These are phyloP conservation scores for Enhydra lutris DNA, from an alignment of 2,113 vertebrate species.

Conservation along the genomic window DNA sequence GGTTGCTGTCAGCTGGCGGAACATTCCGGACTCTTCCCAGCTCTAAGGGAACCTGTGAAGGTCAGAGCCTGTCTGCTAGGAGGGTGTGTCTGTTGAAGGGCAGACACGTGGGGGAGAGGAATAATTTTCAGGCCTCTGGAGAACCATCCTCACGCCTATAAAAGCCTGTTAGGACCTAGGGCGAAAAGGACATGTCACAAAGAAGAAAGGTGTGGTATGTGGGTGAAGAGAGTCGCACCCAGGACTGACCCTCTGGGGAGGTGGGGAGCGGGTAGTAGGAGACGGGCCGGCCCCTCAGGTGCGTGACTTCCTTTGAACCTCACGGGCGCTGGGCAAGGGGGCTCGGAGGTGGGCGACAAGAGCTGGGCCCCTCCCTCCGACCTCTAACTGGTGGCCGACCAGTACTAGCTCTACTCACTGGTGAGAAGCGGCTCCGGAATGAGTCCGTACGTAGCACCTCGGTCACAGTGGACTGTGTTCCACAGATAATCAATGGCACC, in stretches of 20 bases:
- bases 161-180: not conserved
- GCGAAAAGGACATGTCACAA: not conserved
- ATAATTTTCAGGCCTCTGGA: not conserved
- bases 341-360: accelerated
- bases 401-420: not conserved
- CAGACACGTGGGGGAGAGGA: accelerated
- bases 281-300: accelerated
- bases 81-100: not conserved
- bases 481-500: not conserved
- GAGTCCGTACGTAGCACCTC: not conserved
- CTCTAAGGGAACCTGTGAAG: not conserved
- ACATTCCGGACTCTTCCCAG: accelerated
- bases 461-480: not conserved
- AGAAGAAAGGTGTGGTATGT: not conserved
- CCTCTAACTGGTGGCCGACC: not conserved
- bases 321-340: not conserved
- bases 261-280: not conserved
- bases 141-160: not conserved
- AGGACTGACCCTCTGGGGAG: not conserved
- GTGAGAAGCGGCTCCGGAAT: not conserved
- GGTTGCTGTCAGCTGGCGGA: not conserved
- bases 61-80: not conserved
- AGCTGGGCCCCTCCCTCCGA: not conserved
- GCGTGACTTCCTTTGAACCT: no score
- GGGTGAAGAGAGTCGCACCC: not conserved